Evolutionary conservation across 2,113 vertebrate genomes (phyloP).

Genomic region (Lagopus leucura): DNA sequence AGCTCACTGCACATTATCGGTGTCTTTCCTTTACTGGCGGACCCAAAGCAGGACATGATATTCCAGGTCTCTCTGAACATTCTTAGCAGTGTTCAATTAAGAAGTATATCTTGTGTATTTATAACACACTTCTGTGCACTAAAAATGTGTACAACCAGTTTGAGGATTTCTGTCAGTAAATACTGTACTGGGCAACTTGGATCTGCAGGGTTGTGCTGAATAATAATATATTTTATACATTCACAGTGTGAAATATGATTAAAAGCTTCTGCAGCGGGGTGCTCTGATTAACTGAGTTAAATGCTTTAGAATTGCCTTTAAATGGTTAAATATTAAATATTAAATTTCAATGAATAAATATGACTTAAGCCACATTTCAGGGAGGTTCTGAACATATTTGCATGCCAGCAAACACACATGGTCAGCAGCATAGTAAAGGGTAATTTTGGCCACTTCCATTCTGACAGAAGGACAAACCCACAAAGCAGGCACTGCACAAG

Average conservation of each 20-base stretch:
- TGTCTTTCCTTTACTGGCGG: not conserved
- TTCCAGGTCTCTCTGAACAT: not conserved
- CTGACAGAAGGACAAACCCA: constrained; percentile 2
- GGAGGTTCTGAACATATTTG: not conserved
- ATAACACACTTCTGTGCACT: not conserved
- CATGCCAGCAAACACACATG: not conserved
- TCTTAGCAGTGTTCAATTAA: not conserved
- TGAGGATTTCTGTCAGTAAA: not conserved
- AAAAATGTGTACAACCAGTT: not conserved
- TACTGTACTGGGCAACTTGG: not conserved
- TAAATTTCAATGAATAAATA: not conserved
- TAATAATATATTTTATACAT: not conserved
- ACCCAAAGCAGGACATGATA: not conserved
- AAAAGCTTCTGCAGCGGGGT: not conserved
- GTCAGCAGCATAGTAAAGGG: not conserved
- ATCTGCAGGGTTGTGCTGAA: not conserved
- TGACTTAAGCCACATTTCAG: not conserved
- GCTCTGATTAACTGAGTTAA: not conserved
- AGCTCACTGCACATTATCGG: not conserved
- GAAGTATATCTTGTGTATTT: not conserved
- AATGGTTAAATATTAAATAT: constrained; percentile 13
- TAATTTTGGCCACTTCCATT: not conserved
- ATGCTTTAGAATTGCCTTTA: not conserved
- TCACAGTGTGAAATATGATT: not conserved
- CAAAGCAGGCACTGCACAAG: not conserved